Conservation (phyloP, 2,888 invertebrate genomes). For the Caenorhabditis sp. region DNA sequence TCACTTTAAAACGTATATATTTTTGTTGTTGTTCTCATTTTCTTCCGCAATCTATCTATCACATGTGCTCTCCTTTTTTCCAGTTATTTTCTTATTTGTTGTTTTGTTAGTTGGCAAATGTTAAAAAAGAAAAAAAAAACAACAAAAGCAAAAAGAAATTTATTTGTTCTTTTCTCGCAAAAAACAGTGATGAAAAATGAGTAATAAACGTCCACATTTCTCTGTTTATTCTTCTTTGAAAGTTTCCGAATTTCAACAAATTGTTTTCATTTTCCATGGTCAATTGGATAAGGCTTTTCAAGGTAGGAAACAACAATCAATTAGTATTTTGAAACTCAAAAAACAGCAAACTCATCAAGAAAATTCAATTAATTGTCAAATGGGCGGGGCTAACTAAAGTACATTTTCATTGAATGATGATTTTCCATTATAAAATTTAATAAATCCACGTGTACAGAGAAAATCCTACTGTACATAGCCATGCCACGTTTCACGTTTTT, state of each 20-base stretch:
- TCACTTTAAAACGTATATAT: background rate
- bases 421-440: too few relatives aligned
- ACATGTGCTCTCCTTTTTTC: background rate
- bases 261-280: conserved; percentile 29
- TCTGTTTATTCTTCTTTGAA: conserved; percentile 9
- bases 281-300: conserved; percentile 39
- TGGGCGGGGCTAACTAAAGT: too few relatives aligned
- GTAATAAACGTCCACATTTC: background rate
- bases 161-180: background rate
- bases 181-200: conserved; percentile 4
- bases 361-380: too few relatives aligned
- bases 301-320: conserved; percentile 12
- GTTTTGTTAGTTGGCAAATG: background rate
- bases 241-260: conserved; percentile 21
- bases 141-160: conserved; percentile 1
- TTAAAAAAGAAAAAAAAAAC: background rate
- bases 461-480: too few relatives aligned
- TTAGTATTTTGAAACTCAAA: background rate
- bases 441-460: too few relatives aligned
- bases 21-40: conserved; percentile 34
- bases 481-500: too few relatives aligned
- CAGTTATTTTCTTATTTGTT: background rate
- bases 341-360: background rate
- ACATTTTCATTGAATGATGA: too few relatives aligned
- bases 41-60: background rate